Conservation (phyloP, 2,888 invertebrate species). For the Drosophila pegasa region DNA sequence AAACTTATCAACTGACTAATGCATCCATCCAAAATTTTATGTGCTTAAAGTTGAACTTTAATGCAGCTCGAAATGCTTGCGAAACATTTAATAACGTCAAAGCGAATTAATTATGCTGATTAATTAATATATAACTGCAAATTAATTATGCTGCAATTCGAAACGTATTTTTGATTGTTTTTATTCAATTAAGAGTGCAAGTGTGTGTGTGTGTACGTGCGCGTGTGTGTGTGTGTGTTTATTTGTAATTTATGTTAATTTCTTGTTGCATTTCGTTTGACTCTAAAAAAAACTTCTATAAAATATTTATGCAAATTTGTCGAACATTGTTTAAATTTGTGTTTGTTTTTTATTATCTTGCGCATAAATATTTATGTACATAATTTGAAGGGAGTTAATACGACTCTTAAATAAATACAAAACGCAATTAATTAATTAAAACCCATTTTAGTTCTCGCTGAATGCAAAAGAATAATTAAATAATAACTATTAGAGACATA, state of each 20-base stretch:
- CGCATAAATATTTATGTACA: slow-evolving; percentile 46
- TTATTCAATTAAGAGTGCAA: background rate
- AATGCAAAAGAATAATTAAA: slow-evolving; percentile 10
- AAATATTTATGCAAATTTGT: slow-evolving; percentile 26
- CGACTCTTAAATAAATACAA: slow-evolving; percentile 9
- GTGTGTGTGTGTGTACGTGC: slow-evolving; percentile 1
- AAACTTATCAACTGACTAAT: slow-evolving; percentile 60
- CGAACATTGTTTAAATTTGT: slow-evolving; percentile 25
- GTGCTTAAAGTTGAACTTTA: slow-evolving; percentile 59
- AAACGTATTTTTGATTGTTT: slow-evolving; percentile 14
- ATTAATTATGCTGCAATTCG: slow-evolving; percentile 38
- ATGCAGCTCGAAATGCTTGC: slow-evolving; percentile 50
- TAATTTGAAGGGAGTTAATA: slow-evolving; percentile 27
- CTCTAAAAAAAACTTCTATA: slow-evolving; percentile 9
- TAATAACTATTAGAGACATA: slow-evolving; percentile 68
- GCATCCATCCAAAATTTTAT: slow-evolving; percentile 63
- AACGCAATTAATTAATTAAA: slow-evolving; percentile 21
- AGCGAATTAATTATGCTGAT: slow-evolving; percentile 24
- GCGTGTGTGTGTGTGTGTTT: slow-evolving; percentile 20
- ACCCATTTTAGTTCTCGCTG: background rate
- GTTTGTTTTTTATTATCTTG: background rate
- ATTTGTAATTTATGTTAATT: slow-evolving; percentile 40
- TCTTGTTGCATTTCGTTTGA: slow-evolving; percentile 19
- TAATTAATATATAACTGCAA: slow-evolving; percentile 17
- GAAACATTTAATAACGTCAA: slow-evolving; percentile 12